A percentile compares a stretch with the other conserved stretches of the same genome.
phyloP scores from a whole-genome alignment of 2,888 invertebrate species.

The Capitulum mitella region DNA sequence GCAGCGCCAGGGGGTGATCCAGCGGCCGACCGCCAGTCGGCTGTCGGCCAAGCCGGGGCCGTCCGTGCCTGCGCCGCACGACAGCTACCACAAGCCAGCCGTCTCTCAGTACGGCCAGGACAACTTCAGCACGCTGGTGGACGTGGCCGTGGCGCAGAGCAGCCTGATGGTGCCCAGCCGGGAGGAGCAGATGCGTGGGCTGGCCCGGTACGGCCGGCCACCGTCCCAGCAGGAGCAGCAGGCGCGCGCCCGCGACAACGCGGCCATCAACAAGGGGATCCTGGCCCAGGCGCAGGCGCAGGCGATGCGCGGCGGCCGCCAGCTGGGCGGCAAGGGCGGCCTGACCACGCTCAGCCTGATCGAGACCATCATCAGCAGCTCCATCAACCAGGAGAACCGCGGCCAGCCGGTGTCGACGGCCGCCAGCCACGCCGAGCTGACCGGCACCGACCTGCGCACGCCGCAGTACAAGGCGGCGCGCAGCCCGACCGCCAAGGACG shows the following conservation, averaged over 20 bases:
- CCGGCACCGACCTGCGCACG: background rate
- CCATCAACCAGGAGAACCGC: conserved; percentile 30
- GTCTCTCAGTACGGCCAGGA: conserved; percentile 30
- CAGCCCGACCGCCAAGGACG: conserved; percentile 9
- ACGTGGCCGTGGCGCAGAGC: conserved; percentile 32
- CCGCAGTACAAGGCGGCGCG: background rate
- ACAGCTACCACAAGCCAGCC: conserved; percentile 31
- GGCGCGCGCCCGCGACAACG: conserved; percentile 30
- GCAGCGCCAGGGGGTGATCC: conserved; percentile 23
- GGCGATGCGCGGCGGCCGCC: conserved; percentile 25
- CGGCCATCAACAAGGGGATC: background rate
- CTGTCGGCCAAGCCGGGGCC: conserved; percentile 31
- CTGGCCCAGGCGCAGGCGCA: conserved; percentile 28
- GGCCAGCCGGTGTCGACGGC: background rate
- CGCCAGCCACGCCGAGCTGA: no score
- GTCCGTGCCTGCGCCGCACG: conserved; percentile 32
- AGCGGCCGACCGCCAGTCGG: conserved; percentile 28
- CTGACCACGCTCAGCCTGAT: conserved; percentile 34
- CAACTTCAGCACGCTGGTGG: conserved; percentile 32
- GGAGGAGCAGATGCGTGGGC: conserved; percentile 18
- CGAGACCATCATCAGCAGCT: conserved; percentile 33
- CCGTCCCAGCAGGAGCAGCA: conserved; percentile 31
- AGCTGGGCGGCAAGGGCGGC: background rate
- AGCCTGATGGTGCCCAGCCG: conserved; percentile 25
- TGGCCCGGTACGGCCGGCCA: conserved; percentile 26